Percentiles rank a stretch among this genome's conserved stretches.
Evolutionary conservation across 23 tunicate genomes (phyloP).

Genomic region (Trididemnum nubilum): DNA sequence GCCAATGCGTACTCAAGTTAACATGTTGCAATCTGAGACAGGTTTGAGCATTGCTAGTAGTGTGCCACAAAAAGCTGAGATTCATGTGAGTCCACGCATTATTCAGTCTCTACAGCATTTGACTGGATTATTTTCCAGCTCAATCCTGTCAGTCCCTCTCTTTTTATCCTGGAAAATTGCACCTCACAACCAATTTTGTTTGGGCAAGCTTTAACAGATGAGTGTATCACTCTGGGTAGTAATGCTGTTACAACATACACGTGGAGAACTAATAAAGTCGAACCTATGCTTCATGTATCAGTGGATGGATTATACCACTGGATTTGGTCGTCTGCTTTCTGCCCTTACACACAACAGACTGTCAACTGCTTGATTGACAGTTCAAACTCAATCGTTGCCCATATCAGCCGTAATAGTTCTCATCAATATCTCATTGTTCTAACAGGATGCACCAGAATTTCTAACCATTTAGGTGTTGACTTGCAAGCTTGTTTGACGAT

Average conservation of each 20-base stretch:
- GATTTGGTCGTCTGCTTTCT: conserved; percentile 58
- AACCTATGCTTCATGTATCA: conserved; percentile 49
- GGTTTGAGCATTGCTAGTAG: neutral
- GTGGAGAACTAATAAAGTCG: conserved; percentile 41
- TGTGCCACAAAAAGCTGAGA: conserved; percentile 22
- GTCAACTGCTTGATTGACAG: conserved; percentile 5
- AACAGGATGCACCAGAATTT: conserved; percentile 33
- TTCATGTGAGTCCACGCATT: conserved; percentile 39
- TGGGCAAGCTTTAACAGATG: conserved; percentile 72
- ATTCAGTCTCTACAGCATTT: conserved; percentile 27
- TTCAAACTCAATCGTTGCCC: conserved; percentile 8
- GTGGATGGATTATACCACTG: conserved; percentile 33
- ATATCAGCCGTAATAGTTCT: neutral
- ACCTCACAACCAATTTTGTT: conserved; percentile 24
- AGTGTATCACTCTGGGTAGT: conserved; percentile 37
- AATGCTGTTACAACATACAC: neutral
- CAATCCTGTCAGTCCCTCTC: neutral
- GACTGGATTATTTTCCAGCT: neutral
- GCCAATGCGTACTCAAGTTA: conserved; percentile 3
- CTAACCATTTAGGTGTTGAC: conserved; percentile 32
- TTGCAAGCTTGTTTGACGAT: conserved; percentile 19
- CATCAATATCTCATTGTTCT: conserved; percentile 5
- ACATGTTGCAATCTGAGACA: neutral
- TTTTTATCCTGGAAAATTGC: conserved; percentile 8
- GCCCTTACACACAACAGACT: neutral